A percentile compares a stretch with the other conserved stretches of the same genome.
phyloP scores from a whole-genome alignment of 37 sponge, comb jelly and placozoan species.

The Spongilla lacustris region DNA sequence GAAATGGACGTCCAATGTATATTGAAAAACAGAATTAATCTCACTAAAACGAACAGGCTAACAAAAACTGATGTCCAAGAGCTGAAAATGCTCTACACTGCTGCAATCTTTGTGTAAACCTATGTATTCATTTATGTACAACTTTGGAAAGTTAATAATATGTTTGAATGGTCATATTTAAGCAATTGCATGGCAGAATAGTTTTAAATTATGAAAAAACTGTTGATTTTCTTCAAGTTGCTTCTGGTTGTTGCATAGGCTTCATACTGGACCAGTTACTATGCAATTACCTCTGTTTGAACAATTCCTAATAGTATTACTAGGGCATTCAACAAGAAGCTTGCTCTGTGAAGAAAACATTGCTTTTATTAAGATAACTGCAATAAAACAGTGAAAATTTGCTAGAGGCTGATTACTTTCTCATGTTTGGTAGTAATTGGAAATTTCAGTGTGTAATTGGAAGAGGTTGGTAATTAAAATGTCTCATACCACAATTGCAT shows the following conservation, averaged over 20 bases:
- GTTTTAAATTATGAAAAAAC: neutral
- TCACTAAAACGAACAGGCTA: neutral
- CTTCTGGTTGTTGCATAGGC: neutral
- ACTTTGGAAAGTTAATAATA: neutral
- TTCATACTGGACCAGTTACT: constrained; percentile 1
- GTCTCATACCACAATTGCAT: too few species aligned
- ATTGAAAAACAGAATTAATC: constrained; percentile 1
- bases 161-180: neutral
- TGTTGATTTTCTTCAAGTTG: constrained; percentile 1
- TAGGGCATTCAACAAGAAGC: neutral
- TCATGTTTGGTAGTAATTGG: neutral
- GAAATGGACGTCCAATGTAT: neutral
- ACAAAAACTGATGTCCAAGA: neutral
- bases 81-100: neutral
- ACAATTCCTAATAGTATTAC: neutral
- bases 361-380: neutral
- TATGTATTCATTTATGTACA: constrained; percentile 1
- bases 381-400: neutral
- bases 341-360: constrained; percentile 1
- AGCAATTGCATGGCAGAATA: neutral
- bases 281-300: constrained; percentile 1
- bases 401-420: neutral
- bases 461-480: too few species aligned
- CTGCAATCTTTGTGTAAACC: constrained; percentile 1
- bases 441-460: neutral